Base-by-base conservation (phyloP, 1,140 invertebrate genomes). In the Eurosta solidaginis region DNA sequence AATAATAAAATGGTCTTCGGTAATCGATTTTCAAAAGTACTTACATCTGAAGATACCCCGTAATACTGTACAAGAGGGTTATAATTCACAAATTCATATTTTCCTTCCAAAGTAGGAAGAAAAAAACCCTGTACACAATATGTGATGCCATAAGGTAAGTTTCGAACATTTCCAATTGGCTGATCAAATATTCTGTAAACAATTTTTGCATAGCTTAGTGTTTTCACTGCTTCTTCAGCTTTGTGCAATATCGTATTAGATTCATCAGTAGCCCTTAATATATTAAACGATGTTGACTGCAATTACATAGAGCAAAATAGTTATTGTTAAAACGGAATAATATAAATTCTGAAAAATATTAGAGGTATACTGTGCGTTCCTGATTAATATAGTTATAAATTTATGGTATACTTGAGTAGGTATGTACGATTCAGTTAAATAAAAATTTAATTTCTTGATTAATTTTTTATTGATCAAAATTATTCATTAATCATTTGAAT, bases 241-340 rank as follows among this genome's bases (percentile, higher is more conserved):
- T 76, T 82, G 20, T 45, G 77, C 9, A 84, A 63, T n/a, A 81
- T 82, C 44, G 75, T 54, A 44, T 79, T 80, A 59, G 81, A 82
- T 36, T 83, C 81, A 6, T 49, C 59, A 14, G 81, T 59, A 10
- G 79, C 79, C 52, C 80, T 63, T 25, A 83, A 40, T 17, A 82
- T 79, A 68, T 79, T 40, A n/a, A 7, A 20, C 17, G 33, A 33
- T 33, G 59, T 40, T 14, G n/a, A 40, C 59, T 68, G 59, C 14
- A 68, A 40, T 33, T 40, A 33, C 14, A 20, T 33, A 59, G 29
- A 59, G 20, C 4, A 52, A 12, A 12, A 14, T 47, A 17, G 14
- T 9, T 47, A 3, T 47, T 47, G n/a, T 47, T 47, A 47, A 47
- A n/a, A 17, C n/a, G 22, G 1, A 50, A 20, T 20, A 12, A 50